Conservation (phyloP, 2,888 invertebrate genomes). For the Girardia tigrina region DNA sequence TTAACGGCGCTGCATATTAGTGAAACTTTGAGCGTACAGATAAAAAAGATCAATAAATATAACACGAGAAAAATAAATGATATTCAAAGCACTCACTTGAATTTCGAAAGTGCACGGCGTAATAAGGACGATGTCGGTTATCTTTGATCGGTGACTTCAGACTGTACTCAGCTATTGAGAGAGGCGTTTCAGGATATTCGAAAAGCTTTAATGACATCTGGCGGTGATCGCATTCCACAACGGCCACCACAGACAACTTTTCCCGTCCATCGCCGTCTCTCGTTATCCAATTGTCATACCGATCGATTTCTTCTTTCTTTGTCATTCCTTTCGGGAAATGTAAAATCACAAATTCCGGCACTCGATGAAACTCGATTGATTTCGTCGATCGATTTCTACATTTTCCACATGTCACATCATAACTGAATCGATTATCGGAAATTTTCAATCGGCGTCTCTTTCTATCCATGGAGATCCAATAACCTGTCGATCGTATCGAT, state of each 20-base stretch:
- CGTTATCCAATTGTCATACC: neutral
- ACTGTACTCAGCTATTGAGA: too few relatives aligned
- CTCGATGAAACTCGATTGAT: neutral
- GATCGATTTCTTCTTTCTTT: neutral
- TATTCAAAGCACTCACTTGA: too few relatives aligned
- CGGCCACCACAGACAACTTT: neutral
- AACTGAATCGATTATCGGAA: neutral
- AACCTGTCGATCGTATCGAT: neutral
- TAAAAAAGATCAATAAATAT: too few relatives aligned
- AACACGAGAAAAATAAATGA: too few relatives aligned
- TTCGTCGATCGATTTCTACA: neutral
- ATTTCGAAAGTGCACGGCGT: too few relatives aligned
- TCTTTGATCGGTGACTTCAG: too few relatives aligned
- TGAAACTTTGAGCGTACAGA: too few relatives aligned
- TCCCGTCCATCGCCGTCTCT: too few relatives aligned
- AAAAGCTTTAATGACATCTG: too few relatives aligned
- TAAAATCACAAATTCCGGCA: neutral
- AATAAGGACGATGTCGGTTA: too few relatives aligned
- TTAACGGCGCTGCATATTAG: too few relatives aligned
- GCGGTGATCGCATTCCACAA: neutral
- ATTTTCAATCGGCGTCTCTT: neutral
- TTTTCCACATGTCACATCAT: neutral
- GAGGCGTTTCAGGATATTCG: too few relatives aligned
- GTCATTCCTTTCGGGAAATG: conserved; percentile 1
- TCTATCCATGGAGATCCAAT: neutral